Base-by-base conservation (phyloP, 2,113 vertebrate species). In the Gnathonemus echidnorhynchus region DNA sequence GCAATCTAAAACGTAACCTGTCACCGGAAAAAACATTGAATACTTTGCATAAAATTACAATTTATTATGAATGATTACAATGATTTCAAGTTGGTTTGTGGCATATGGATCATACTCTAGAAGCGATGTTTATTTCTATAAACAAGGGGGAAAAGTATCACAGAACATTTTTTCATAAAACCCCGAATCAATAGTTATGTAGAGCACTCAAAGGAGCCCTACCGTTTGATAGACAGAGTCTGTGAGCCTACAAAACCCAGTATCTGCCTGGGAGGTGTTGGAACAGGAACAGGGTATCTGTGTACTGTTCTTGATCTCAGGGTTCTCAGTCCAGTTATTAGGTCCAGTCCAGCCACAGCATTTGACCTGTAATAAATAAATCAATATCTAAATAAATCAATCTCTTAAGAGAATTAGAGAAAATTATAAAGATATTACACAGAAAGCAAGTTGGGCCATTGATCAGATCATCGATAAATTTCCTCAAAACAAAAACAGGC, bases 281-380 rank as follows among this genome's bases (percentile, higher is more conserved):
- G 10, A 46, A n/a, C 98, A 99, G 92, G 98, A 98, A 89, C 98
- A 99, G 0, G 98, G 92, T n/a, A n/a, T n/a, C 90, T 89, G 45
- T 0, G 94, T 92, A 91, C 1, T 92, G 88, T 95, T 97, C 92
- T 87, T 95, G 89, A 99, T 94, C 89, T 92, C 0, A 0, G 45
- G 0, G 66, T 99, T 99, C 0, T 92, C 93, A 0, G 96, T 96
- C 98, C 98, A 99, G 94, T 98, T 97, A 46, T 93, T 89, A 13
- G 95, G 94, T 89, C 94, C 95, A n/a, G 3, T 94, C 98, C 97
- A 99, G 70, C 98, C 98, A 88, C 98, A 99, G 94, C 98, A 99
- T 9, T 93, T 39, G 90, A 97, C 95, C 97, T 98, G 93, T 24
- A 77, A 88, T 17, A 62, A 1, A 39, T 77, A 39, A 80, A 50